Conservation (phyloP, 2,888 invertebrate species). For the Athetis lepigone region DNA sequence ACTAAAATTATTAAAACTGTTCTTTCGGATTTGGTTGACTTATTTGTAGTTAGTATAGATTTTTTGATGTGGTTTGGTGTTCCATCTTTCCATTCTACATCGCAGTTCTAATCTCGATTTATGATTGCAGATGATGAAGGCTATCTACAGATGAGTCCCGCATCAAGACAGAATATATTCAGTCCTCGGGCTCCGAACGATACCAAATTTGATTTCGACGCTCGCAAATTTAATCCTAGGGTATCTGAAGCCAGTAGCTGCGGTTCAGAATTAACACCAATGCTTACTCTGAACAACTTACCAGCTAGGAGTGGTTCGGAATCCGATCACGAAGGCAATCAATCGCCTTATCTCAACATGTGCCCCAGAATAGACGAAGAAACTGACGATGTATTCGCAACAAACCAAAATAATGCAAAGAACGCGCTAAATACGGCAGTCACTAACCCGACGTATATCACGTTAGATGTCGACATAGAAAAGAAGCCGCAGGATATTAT, state of each 20-base stretch:
- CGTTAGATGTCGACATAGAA: conserved; percentile 77
- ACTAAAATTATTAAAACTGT: conserved; percentile 43
- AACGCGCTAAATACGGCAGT: conserved; percentile 78
- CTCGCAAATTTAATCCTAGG: conserved; percentile 76
- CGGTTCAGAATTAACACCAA: conserved; percentile 88
- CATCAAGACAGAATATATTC: conserved; percentile 84
- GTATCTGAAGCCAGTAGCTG: conserved; percentile 73
- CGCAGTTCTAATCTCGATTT: not conserved
- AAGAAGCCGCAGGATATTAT: conserved; percentile 81
- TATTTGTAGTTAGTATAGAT: conserved; percentile 33
- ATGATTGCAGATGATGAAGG: conserved; percentile 86
- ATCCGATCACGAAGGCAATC: conserved; percentile 81
- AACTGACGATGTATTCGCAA: conserved; percentile 83
- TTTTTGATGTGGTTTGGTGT: conserved; percentile 43
- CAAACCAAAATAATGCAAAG: conserved; percentile 77
- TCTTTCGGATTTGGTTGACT: conserved; percentile 18
- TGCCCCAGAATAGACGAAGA: conserved; percentile 83
- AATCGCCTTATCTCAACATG: conserved; percentile 77
- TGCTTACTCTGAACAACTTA: conserved; percentile 86
- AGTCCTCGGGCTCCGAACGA: conserved; percentile 88
- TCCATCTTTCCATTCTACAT: conserved; percentile 1
- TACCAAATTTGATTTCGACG: conserved; percentile 89
- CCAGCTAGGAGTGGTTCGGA: conserved; percentile 83
- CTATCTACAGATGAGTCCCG: conserved; percentile 92
- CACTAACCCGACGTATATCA: conserved; percentile 86